Conservation (phyloP, 2,888 invertebrate species). For the Seira sanloemensis region DNA sequence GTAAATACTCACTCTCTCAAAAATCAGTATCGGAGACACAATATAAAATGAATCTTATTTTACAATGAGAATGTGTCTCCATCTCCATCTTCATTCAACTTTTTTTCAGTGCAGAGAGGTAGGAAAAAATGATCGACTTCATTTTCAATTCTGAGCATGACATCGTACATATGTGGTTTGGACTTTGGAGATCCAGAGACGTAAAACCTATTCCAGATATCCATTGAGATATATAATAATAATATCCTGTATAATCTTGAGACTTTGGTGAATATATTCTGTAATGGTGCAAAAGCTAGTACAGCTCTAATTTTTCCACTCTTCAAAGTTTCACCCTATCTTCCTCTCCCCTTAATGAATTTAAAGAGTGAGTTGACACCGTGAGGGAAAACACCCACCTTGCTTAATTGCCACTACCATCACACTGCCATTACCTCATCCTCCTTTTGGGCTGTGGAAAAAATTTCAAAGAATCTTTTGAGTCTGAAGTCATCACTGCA, state of each 20-base stretch:
- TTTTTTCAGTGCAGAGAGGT: not conserved
- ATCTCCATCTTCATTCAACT: not conserved
- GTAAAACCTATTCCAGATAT: conserved; percentile 7
- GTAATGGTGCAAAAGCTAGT: too few relatives aligned
- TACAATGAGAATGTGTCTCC: too few relatives aligned
- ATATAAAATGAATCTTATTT: too few relatives aligned
- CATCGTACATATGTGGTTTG: conserved; percentile 17
- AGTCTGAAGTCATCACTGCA: not conserved
- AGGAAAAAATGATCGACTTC: conserved; percentile 15
- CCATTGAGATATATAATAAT: conserved; percentile 51
- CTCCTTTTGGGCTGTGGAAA: not conserved
- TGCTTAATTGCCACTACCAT: conserved; percentile 70
- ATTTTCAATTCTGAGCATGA: conserved; percentile 56
- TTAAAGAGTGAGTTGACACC: conserved; percentile 64
- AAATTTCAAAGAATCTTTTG: not conserved
- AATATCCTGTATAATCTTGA: too few relatives aligned
- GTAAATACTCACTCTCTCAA: too few relatives aligned
- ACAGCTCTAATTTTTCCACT: conserved; percentile 37
- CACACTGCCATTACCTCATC: too few relatives aligned
- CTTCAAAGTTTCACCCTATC: not conserved
- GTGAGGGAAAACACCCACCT: conserved; percentile 73
- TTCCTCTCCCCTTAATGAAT: conserved; percentile 32
- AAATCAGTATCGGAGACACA: too few relatives aligned
- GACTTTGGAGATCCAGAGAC: conserved; percentile 27
- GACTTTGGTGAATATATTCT: too few relatives aligned